These are phyloP conservation scores for Gymnarchus niloticus DNA, from an alignment of 2,113 vertebrate species.

Conservation along the genomic window DNA sequence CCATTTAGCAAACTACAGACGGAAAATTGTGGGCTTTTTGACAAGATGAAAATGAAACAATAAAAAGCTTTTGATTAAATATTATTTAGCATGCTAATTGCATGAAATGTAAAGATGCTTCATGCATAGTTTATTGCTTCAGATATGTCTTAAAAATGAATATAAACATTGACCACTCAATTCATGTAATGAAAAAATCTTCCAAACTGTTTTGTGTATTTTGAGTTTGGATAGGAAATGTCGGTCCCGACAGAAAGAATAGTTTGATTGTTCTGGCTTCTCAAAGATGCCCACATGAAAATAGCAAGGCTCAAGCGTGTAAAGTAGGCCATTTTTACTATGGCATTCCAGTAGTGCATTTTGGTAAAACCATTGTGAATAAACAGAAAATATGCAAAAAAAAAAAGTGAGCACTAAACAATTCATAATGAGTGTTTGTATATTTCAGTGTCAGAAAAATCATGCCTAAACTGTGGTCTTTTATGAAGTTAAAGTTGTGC, in stretches of 20 bases:
- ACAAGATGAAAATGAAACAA: neutral
- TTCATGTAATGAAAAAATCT: neutral
- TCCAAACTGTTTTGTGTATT: too few relatives aligned
- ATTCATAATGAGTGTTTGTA: neutral
- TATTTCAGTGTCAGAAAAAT: neutral
- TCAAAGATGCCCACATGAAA: neutral
- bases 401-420: neutral
- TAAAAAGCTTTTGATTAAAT: neutral
- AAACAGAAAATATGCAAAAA: neutral
- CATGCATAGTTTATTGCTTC: neutral
- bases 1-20: neutral
- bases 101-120: neutral
- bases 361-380: neutral
- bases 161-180: neutral
- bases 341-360: neutral
- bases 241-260: neutral
- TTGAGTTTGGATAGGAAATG: neutral
- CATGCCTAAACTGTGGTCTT: neutral
- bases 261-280: neutral
- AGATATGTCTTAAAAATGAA: neutral
- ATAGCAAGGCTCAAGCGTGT: neutral
- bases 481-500: neutral
- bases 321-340: neutral
- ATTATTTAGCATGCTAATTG: neutral
- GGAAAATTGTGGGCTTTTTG: neutral